phyloP scores from a whole-genome alignment of 1,140 invertebrate species.

The Pararge aegeria region DNA sequence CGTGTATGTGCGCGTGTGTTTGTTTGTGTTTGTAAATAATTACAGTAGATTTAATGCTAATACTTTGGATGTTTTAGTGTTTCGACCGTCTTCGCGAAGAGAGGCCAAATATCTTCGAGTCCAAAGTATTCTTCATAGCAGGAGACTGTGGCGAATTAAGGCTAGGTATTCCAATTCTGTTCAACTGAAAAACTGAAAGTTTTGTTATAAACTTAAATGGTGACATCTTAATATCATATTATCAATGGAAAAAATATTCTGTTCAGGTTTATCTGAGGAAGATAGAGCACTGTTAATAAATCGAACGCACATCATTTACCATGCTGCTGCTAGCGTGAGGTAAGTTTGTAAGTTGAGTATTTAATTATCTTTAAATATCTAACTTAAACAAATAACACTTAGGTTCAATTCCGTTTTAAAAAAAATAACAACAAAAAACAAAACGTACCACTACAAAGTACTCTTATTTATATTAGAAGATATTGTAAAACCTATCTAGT shows the following conservation, averaged over 20 bases:
- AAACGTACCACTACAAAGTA: too few species aligned
- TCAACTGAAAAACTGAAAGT: too few species aligned
- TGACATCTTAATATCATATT: too few species aligned
- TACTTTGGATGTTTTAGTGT: conserved; percentile 59
- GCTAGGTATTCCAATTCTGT: too few species aligned
- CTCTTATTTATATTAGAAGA: too few species aligned
- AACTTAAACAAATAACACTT: too few species aligned
- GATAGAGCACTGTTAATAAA: conserved; percentile 83
- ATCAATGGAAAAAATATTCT: background rate
- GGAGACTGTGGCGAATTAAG: background rate
- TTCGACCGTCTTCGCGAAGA: conserved; percentile 80
- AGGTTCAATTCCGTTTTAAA: too few species aligned
- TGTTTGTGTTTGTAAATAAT: too few species aligned
- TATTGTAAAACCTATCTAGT: too few species aligned
- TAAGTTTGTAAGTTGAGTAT: conserved; percentile 10
- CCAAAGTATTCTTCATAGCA: conserved; percentile 88
- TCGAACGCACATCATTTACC: conserved; percentile 91
- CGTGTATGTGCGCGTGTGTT: too few species aligned
- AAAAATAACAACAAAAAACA: too few species aligned
- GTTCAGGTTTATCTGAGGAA: background rate
- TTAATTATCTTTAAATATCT: background rate
- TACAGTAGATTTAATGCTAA: background rate
- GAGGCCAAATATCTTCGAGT: conserved; percentile 68
- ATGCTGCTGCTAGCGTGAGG: conserved; percentile 93
- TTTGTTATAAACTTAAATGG: too few species aligned